These are phyloP conservation scores for Cryptus viduatorius DNA, from an alignment of 2,888 invertebrate genomes.

Conservation along the genomic window DNA sequence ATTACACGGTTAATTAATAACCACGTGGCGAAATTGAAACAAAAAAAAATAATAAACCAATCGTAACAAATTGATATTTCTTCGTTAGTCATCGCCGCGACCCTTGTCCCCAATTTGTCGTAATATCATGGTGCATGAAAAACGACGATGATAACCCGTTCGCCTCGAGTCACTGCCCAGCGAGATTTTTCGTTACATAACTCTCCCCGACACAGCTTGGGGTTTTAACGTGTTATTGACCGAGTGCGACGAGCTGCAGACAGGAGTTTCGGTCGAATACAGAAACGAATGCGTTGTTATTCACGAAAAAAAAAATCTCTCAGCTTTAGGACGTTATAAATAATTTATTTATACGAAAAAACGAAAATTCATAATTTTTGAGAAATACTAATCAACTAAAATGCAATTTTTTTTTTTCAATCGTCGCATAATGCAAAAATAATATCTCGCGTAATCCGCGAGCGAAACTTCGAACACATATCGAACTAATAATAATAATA, in stretches of 20 bases:
- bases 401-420: too few species aligned
- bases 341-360: not conserved
- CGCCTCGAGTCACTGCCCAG: conserved; percentile 35
- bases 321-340: not conserved
- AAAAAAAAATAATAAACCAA: not conserved
- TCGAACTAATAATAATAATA: too few species aligned
- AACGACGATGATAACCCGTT: conserved; percentile 43
- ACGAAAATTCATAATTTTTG: too few species aligned
- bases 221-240: conserved; percentile 40
- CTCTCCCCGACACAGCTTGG: not conserved
- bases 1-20: not conserved
- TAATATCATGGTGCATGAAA: not conserved
- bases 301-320: not conserved
- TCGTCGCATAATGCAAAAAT: too few species aligned
- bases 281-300: not conserved
- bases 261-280: not conserved
- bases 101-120: conserved; percentile 42
- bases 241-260: conserved; percentile 13
- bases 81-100: conserved; percentile 5
- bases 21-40: not conserved
- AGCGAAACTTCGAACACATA: too few species aligned
- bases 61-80: conserved; percentile 25
- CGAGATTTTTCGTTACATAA: conserved; percentile 46
- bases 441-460: too few species aligned
- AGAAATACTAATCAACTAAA: too few species aligned